Conservation (phyloP, 2,888 invertebrate genomes). For the Myopa testacea region DNA sequence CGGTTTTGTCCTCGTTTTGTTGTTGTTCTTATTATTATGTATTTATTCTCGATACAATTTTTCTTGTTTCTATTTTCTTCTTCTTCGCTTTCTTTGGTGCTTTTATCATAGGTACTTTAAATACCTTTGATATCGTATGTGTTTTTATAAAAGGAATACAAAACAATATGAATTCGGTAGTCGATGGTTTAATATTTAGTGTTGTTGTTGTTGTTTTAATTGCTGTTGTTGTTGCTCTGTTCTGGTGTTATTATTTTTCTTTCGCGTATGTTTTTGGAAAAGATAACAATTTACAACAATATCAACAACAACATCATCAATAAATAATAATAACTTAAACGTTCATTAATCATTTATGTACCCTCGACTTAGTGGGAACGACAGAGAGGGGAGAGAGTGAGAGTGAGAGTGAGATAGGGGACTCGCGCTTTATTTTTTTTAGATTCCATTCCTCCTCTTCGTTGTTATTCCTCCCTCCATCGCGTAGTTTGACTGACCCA, state of each 20-base stretch:
- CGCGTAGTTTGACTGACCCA: slow-evolving; percentile 8
- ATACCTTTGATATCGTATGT: no score
- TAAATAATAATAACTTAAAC: slow-evolving; percentile 41
- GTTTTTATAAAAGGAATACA: no score
- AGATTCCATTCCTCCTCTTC: not conserved
- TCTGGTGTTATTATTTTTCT: slow-evolving; percentile 7
- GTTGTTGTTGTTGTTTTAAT: slow-evolving; percentile 7
- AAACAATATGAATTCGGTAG: no score
- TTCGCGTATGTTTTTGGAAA: not conserved
- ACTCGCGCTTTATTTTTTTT: no score
- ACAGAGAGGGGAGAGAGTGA: not conserved
- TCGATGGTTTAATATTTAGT: not conserved
- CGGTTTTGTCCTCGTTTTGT: not conserved
- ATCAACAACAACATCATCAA: not conserved
- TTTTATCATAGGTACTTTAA: no score
- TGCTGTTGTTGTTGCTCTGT: slow-evolving; percentile 20
- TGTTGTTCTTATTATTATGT: not conserved
- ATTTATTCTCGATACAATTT: not conserved
- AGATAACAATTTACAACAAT: not conserved
- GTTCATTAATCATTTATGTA: slow-evolving; percentile 45
- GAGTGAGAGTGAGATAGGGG: not conserved
- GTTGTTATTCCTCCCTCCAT: not conserved
- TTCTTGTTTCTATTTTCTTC: no score
- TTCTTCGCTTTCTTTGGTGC: no score
- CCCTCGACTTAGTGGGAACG: slow-evolving; percentile 1